A percentile compares a stretch with the other conserved stretches of the same genome.
phyloP scores from a whole-genome alignment of 2,888 invertebrate genomes.

The Pimpla rufipes region DNA sequence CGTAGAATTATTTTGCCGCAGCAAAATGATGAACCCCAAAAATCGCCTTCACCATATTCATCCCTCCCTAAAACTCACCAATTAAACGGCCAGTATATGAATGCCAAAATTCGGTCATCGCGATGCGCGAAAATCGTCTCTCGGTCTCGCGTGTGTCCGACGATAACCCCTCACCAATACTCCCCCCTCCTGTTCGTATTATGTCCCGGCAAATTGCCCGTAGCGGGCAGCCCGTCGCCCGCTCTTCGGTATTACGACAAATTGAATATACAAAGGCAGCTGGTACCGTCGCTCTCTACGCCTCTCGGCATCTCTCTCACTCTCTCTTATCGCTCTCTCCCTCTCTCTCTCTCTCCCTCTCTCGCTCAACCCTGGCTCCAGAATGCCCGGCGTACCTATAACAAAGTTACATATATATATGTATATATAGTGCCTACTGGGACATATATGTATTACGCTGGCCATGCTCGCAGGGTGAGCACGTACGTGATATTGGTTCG shows the following conservation, averaged over 20 bases:
- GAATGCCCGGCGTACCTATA: constrained; percentile 42
- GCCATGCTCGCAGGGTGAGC: constrained; percentile 44
- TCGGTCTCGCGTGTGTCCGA: constrained; percentile 24
- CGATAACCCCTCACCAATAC: constrained; percentile 47
- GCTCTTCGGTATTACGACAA: constrained; percentile 75
- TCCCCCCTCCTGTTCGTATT: neutral
- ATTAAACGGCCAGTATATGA: too few species aligned
- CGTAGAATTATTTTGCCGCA: too few species aligned
- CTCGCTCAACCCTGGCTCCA: neutral
- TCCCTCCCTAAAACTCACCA: too few species aligned
- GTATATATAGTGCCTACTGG: constrained; percentile 21
- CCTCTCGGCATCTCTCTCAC: constrained; percentile 31
- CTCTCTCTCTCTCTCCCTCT: constrained; percentile 4
- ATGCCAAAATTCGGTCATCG: too few species aligned
- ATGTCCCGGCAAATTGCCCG: constrained; percentile 70
- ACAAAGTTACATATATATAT: constrained; percentile 41
- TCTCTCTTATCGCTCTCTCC: neutral
- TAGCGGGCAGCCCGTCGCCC: constrained; percentile 60
- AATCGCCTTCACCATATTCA: too few species aligned
- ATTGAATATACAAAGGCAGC: constrained; percentile 81
- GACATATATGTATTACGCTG: constrained; percentile 31
- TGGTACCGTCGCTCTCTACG: constrained; percentile 70
- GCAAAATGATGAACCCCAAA: too few species aligned
- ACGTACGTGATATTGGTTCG: constrained; percentile 66
- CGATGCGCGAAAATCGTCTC: constrained; percentile 6